Evolutionary conservation across 2,797 vertebrate species (phyloP).

Genomic region (Hydrophis major): DNA sequence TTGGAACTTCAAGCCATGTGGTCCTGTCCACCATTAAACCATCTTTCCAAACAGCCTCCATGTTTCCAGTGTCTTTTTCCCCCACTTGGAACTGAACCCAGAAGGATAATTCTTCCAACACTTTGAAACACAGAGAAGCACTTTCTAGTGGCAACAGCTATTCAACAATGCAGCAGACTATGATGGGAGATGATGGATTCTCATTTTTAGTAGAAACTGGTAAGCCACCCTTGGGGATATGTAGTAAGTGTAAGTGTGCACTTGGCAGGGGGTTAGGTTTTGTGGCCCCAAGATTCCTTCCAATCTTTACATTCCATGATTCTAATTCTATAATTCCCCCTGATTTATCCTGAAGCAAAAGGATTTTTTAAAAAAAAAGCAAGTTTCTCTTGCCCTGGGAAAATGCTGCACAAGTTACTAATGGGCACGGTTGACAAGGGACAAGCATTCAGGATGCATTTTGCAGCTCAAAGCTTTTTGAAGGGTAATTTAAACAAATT

Average conservation of each 20-base stretch:
- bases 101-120: too few relatives aligned
- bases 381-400: background rate
- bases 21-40: too few relatives aligned
- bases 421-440: background rate
- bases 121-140: background rate
- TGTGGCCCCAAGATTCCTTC: background rate
- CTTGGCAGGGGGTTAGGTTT: background rate
- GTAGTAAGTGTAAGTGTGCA: background rate
- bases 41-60: too few relatives aligned
- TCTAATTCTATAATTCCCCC: background rate
- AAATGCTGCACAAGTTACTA: background rate
- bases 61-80: too few relatives aligned
- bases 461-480: constrained; percentile 2
- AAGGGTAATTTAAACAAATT: background rate
- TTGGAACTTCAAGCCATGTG: too few relatives aligned
- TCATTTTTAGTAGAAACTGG: background rate
- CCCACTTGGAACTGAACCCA: too few relatives aligned
- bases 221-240: background rate
- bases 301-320: background rate
- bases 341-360: background rate
- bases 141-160: background rate
- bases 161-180: background rate
- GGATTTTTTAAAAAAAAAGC: background rate
- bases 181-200: background rate
- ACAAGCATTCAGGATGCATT: background rate